phyloP scores from a whole-genome alignment of 1,140 invertebrate species.

The Lepidotrigona ventralis region DNA sequence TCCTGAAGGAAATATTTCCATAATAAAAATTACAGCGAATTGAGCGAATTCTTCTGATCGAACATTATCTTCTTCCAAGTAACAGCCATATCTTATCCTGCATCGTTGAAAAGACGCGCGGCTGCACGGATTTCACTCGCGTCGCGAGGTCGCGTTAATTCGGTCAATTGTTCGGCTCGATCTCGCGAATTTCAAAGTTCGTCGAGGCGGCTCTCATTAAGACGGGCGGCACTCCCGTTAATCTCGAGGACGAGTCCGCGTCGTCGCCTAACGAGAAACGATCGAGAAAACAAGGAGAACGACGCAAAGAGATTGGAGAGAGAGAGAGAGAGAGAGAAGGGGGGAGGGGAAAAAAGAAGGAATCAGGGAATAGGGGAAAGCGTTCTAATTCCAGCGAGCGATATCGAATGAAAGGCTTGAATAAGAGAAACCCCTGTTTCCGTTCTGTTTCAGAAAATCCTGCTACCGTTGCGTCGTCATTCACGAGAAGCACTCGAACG shows the following conservation, averaged over 20 bases:
- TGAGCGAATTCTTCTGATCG: background rate
- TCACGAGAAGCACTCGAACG: conserved; percentile 94
- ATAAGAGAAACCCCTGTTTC: conserved; percentile 31
- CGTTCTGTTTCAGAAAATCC: conserved; percentile 78
- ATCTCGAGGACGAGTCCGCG: conserved; percentile 9
- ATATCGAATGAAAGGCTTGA: conserved; percentile 32
- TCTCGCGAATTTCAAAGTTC: background rate
- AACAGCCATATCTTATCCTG: background rate
- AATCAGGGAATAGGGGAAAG: conserved; percentile 8
- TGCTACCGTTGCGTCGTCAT: conserved; percentile 95
- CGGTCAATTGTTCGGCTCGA: background rate
- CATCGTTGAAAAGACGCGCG: background rate
- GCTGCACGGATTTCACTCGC: background rate
- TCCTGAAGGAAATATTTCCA: background rate
- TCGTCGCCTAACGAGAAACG: conserved; percentile 23
- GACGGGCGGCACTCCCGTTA: background rate
- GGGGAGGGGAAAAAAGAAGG: background rate
- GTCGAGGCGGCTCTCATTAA: conserved; percentile 1
- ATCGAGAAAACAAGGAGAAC: conserved; percentile 10
- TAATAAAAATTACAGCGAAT: background rate
- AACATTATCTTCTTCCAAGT: background rate
- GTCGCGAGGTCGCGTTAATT: background rate
- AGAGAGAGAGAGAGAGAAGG: rapidly evolving
- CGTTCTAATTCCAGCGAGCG: conserved; percentile 35
- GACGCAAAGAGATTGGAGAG: no score